Evolutionary conservation across 1,140 invertebrate genomes (phyloP), one percentile per base, ranked within the genome.

Genomic region (Coelopa frigida): DNA sequence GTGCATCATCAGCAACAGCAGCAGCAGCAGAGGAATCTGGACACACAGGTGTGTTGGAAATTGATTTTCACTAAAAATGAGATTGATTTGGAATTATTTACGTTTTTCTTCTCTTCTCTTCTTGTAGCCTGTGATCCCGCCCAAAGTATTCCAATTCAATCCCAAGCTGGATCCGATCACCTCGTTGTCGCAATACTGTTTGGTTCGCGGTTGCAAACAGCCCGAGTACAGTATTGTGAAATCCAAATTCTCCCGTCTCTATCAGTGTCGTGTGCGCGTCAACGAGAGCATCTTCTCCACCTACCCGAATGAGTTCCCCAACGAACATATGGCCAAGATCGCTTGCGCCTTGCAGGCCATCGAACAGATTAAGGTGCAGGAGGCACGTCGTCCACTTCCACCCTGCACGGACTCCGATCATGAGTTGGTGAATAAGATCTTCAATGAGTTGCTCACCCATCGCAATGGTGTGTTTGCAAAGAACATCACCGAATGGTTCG

Each of bases 401-500:
- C 11, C 53, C 0, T 56, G 57, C 44, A 49, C 50, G 0, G 41
- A 59, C 3, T 53, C 40, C 21, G 54, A 58, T 36, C 31, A 47
- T 2, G 66, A 65, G 21, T 57, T 70, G 7, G 43, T 63, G 5
- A 53, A 58, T 8, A 48, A 48, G 5, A 48, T 70, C 5, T 60
- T 56, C 36, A 33, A 54, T 5, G 57, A 59, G 41, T 14, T 69
- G 40, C 35, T 53, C 0, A 54, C 53, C 32, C 55, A 57, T 50
- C 60, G 60, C 10, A 44, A 66, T 36, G 67, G 67, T 11, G 61
- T 69, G 22, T 46, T 70, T 31, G 51, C 52, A 5, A 59, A 69
- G 38, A 61, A 61, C 42, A 45, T 70, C 21, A 53, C 59, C 5
- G 54, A 67, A 29, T 56, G 56, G 53, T 68, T 64, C 35, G 51